These are phyloP conservation scores for Saccostrea echinata DNA, from an alignment of 1,140 invertebrate genomes.

Conservation along the genomic window DNA sequence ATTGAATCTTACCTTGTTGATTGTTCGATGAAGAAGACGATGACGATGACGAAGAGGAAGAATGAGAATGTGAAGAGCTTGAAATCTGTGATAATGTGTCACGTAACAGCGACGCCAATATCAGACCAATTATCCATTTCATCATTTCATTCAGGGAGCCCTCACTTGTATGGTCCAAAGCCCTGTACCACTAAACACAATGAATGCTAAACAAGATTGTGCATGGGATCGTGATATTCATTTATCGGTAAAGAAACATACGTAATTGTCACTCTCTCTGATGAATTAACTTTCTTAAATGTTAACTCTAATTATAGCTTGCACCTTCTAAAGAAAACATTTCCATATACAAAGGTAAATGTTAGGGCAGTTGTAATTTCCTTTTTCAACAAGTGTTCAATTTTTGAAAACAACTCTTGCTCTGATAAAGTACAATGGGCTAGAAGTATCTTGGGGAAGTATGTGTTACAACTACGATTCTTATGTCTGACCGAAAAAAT, in stretches of 20 bases:
- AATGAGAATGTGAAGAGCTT: not conserved
- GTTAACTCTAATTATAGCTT: slow-evolving; percentile 17
- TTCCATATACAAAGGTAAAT: not conserved
- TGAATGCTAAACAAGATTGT: not conserved
- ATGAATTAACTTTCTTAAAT: slow-evolving; percentile 19
- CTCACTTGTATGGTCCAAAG: not conserved
- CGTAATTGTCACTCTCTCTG: slow-evolving; percentile 29
- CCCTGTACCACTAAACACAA: not conserved
- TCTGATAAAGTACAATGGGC: not conserved
- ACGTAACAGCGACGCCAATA: not conserved
- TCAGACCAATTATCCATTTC: not conserved
- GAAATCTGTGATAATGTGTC: not conserved
- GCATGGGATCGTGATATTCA: not conserved
- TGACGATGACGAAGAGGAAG: not conserved
- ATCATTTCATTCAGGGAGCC: not conserved
- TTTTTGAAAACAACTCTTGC: not conserved
- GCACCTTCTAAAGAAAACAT: not conserved
- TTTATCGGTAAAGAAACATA: not conserved
- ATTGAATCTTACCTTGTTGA: not conserved
- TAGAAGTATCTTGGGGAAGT: not conserved
- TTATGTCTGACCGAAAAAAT: too few species aligned
- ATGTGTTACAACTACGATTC: too few species aligned
- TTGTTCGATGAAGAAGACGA: not conserved
- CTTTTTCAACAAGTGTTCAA: slow-evolving; percentile 2
- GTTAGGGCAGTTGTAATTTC: not conserved